Base-by-base conservation (phyloP, 1,140 invertebrate species). In the Phymastichus coffea region DNA sequence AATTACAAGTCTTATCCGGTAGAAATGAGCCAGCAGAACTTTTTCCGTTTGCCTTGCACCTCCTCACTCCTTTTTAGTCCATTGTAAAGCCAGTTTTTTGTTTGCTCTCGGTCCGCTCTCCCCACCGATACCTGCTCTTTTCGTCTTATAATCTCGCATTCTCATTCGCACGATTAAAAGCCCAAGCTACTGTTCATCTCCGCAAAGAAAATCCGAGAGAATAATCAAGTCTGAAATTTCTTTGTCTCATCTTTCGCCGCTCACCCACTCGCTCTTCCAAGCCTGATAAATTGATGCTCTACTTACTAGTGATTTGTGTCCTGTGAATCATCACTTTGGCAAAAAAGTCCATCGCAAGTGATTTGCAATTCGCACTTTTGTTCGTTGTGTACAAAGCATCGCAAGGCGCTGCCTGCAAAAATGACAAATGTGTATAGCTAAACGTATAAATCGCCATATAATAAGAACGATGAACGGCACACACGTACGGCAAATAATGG, bases 241-340 rank as follows among this genome's bases (percentile, higher is more conserved):
- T 68, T 73, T 68, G 67, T 70, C 58, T 55, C n/a, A n/a, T n/a
- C n/a, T n/a, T n/a, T n/a, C n/a, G n/a, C n/a, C n/a, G n/a, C n/a
- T n/a, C n/a, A n/a, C n/a, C n/a, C n/a, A n/a, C n/a, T n/a, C 56
- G n/a, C 8, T 38, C 59, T 52, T 65, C 67, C 65, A 61, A 54
- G 64, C 60, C 52, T 64, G 63, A 72, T 70, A 70, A 73, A 72
- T 72, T 67, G 72, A 69, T 63, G 61, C 63, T 63, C 61, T 65
- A 47, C 63, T 70, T 66, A 70, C 69, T 70, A 65, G 64, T 55
- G 62, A 72, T 70, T 67, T 51, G 66, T 53, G 66, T 22, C 44
- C 54, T 28, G 57, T 46, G 57, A 68, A 64, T 70, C 64, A 66
- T 61, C 47, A 48, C 44, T 14, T 38, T 14, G 8, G 26, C 23